Percentiles rank a stretch among this genome's conserved stretches.
phyloP scores from a whole-genome alignment of 2,888 invertebrate genomes.

The Tetramorium bicarinatum region DNA sequence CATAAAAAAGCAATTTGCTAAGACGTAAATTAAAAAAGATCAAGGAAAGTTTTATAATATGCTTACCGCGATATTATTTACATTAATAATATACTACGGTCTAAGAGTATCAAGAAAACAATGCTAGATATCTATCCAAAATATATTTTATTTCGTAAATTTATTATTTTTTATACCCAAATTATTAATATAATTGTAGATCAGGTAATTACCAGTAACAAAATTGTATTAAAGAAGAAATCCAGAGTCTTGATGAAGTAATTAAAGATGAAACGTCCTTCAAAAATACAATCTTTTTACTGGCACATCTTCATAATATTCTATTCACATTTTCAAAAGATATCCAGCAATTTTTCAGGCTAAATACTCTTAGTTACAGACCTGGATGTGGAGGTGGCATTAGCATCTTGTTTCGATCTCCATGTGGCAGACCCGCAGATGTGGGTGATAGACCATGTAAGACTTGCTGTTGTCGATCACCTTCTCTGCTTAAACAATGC shows the following conservation, averaged over 20 bases:
- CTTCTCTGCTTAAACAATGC: constrained; percentile 86
- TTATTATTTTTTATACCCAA: constrained; percentile 5
- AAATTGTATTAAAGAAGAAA: constrained; percentile 39
- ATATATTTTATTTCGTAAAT: constrained; percentile 29
- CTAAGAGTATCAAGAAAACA: constrained; percentile 82
- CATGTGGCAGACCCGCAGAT: constrained; percentile 81
- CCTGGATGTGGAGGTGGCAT: constrained; percentile 86
- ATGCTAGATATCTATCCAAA: constrained; percentile 78
- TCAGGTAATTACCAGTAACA: constrained; percentile 10
- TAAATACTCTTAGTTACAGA: constrained; percentile 86
- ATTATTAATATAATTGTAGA: background rate
- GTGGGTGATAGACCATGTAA: constrained; percentile 82
- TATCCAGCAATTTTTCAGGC: constrained; percentile 81
- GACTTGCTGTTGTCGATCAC: constrained; percentile 83
- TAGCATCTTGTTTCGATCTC: constrained; percentile 85
- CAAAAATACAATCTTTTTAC: constrained; percentile 44
- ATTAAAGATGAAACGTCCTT: background rate
- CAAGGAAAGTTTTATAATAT: constrained; percentile 57
- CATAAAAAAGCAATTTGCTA: constrained; percentile 67
- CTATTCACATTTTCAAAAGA: constrained; percentile 61
- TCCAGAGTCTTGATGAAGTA: background rate
- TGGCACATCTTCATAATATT: constrained; percentile 8
- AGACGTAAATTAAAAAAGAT: constrained; percentile 66
- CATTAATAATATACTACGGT: constrained; percentile 78
- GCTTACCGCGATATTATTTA: constrained; percentile 69